Evolutionary conservation across 2,888 invertebrate species (phyloP), one percentile per base, ranked within the genome.

Genomic region (Tineola bisselliella): DNA sequence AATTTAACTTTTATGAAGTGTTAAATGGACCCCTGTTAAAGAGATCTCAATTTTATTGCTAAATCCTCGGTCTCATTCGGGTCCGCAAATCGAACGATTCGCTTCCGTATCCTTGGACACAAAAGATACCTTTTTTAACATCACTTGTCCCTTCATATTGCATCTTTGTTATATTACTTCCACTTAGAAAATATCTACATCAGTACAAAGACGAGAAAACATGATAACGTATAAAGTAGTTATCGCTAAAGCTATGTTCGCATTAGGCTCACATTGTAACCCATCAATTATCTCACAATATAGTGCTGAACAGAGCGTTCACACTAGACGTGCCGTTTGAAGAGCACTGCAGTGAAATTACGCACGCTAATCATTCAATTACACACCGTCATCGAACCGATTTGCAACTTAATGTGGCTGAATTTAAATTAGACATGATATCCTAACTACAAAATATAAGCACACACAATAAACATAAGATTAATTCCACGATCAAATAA

Each of bases 1-100:
- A 17, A 48, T 48, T 48, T 48, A 48, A 48, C 17, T 48, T 48
- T 48, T 48, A 48, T 48, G 48, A 15, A 48, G 48, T 48, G 48
- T 13, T 48, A 48, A 48, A 48, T 48, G 15, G 48, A 48, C 12
- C 48, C 48, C 48, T 1, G 48, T 48, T 48, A 48, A 48, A 17
- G 15, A 48, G 48, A 38, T 17, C 48, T 48, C 48, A 48, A 48
- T 48, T 48, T 48, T 48, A 48, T 48, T 48, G 48, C 48, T 1
- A 48, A 17, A 17, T 48, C 48, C 48, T 48, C 48, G 48, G 48
- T 15, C 15, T 13, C 48, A 48, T 6, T 48, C 48, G 48, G 15
- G 15, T 48, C 48, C 48, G 48, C 48, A 48, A 48, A 48, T 48
- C 48, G 48, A 48, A 48, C 13, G 5, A 48, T 48, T 15, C 48